A percentile compares a stretch with the other conserved stretches of the same genome.
Conservation (phyloP, 2,888 invertebrate species). For the Calameuta idolon region DNA sequence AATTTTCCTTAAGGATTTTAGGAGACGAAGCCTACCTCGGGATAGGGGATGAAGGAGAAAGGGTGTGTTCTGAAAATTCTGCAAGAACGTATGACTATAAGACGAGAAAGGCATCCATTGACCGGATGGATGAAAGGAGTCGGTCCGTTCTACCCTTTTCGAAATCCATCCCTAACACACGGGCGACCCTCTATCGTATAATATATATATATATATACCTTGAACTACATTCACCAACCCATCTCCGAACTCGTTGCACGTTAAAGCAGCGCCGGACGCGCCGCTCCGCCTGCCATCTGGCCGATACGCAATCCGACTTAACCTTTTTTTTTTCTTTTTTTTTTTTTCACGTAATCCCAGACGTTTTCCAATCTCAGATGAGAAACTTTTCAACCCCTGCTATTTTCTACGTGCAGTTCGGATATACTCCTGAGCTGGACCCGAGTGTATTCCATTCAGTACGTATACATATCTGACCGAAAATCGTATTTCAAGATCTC, state of each 20-base stretch:
- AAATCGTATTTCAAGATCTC: slow-evolving; percentile 51
- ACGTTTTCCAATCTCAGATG: slow-evolving; percentile 52
- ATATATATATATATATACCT: slow-evolving; percentile 30
- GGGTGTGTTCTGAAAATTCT: slow-evolving; percentile 6
- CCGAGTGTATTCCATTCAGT: slow-evolving; percentile 38
- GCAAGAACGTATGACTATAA: neutral
- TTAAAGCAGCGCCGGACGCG: slow-evolving; percentile 21
- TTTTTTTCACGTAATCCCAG: slow-evolving; percentile 57
- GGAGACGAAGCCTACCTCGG: neutral
- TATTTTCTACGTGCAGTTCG: neutral
- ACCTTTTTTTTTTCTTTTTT: slow-evolving; percentile 32
- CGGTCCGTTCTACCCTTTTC: slow-evolving; percentile 37
- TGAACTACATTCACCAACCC: slow-evolving; percentile 38
- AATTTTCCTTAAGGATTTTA: neutral
- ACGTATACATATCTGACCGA: slow-evolving; percentile 43
- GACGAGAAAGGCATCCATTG: slow-evolving; percentile 38
- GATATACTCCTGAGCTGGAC: neutral
- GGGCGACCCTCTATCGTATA: slow-evolving; percentile 36
- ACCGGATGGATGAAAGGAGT: slow-evolving; percentile 43
- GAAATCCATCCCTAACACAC: slow-evolving; percentile 44
- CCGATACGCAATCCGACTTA: slow-evolving; percentile 59
- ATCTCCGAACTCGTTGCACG: slow-evolving; percentile 40
- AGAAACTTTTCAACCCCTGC: slow-evolving; percentile 34
- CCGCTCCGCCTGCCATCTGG: slow-evolving; percentile 56
- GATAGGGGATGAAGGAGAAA: neutral